Evolutionary conservation across 2,113 vertebrate genomes (phyloP).

Genomic region (Lepus timidus): DNA sequence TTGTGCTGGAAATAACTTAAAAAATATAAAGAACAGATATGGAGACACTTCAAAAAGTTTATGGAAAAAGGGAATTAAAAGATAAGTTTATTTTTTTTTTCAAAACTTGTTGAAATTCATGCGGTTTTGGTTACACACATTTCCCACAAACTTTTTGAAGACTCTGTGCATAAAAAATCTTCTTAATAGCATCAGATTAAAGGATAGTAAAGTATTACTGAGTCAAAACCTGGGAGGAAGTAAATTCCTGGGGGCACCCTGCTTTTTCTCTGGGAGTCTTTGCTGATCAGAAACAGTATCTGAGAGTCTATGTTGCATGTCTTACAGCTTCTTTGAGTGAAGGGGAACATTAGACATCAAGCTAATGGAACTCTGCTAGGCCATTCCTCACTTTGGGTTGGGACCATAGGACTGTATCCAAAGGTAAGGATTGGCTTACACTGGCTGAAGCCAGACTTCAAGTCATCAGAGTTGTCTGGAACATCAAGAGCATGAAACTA

Average conservation of each 20-base stretch:
- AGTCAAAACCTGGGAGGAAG: background rate
- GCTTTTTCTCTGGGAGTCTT: background rate
- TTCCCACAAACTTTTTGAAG: too few relatives aligned
- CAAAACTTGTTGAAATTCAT: too few relatives aligned
- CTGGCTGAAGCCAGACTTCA: background rate
- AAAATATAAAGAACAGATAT: constrained; percentile 16
- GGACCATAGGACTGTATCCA: background rate
- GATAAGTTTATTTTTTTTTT: too few relatives aligned
- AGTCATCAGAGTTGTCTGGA: background rate
- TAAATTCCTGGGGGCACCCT: background rate
- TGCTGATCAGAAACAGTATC: background rate
- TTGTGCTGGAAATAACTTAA: background rate
- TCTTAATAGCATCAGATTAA: background rate
- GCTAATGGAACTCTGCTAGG: too few relatives aligned
- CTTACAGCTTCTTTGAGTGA: background rate
- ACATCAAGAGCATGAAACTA: background rate
- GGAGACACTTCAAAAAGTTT: background rate
- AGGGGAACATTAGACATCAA: background rate
- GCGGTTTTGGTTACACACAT: too few relatives aligned
- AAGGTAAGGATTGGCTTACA: background rate
- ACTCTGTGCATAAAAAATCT: background rate
- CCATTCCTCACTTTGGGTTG: background rate
- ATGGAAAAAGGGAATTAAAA: background rate
- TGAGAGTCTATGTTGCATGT: background rate
- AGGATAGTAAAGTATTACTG: constrained; percentile 22